Evolutionary conservation across 2,888 invertebrate species (phyloP).

Genomic region (Clitarchus hookeri): DNA sequence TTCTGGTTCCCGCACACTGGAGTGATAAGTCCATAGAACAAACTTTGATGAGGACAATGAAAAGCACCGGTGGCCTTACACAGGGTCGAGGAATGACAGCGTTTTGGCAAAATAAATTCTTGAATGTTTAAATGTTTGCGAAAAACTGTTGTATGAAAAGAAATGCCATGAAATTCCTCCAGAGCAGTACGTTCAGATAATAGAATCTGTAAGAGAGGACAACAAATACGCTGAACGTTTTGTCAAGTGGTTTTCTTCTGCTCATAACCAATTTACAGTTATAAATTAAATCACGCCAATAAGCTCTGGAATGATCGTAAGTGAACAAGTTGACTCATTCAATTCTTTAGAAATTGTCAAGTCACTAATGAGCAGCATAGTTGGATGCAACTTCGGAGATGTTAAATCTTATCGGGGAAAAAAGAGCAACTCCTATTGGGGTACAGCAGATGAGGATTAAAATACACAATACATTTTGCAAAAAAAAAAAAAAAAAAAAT

Average conservation of each 20-base stretch:
- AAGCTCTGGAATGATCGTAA: slow-evolving; percentile 1
- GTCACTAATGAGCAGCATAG: neutral
- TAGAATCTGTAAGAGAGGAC: slow-evolving; percentile 35
- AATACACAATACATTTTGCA: neutral
- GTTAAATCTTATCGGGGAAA: neutral
- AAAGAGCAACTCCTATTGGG: neutral
- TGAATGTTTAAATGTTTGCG: slow-evolving; percentile 36
- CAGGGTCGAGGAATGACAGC: slow-evolving; percentile 38
- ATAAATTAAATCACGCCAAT: neutral
- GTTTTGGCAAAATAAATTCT: slow-evolving; percentile 39
- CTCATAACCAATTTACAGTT: neutral
- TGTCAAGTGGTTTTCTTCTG: neutral
- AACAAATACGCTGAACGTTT: neutral
- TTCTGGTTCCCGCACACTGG: neutral
- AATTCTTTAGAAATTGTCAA: slow-evolving; percentile 1
- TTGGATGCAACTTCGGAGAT: neutral
- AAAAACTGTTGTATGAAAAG: slow-evolving; percentile 40
- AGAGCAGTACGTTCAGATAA: slow-evolving; percentile 43
- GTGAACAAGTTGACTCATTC: neutral
- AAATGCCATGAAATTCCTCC: slow-evolving; percentile 35
- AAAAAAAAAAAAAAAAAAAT: neutral
- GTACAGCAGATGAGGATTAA: neutral
- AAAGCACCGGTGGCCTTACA: slow-evolving; percentile 24
- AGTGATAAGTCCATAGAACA: neutral
- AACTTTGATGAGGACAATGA: slow-evolving; percentile 4